These are phyloP conservation scores for Formicarius rufipectus DNA, from an alignment of 2,113 vertebrate species.

Conservation along the genomic window DNA sequence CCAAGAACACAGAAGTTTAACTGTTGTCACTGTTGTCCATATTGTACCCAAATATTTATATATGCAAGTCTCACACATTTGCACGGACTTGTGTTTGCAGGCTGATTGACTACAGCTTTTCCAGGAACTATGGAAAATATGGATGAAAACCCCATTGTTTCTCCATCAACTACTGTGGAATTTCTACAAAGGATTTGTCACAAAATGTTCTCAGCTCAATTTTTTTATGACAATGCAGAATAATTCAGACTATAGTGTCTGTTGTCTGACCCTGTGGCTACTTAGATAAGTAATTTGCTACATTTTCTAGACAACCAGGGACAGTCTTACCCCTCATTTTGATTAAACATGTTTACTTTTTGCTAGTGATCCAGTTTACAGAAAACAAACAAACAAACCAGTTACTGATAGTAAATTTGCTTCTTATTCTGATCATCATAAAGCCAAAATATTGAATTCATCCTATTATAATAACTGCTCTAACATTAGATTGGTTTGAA, in stretches of 20 bases:
- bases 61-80: not conserved
- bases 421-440: slow-evolving; percentile 3
- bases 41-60: not conserved
- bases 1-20: not conserved
- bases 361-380: not conserved
- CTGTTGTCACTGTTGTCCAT: not conserved
- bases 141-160: not conserved
- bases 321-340: not conserved
- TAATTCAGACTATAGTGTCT: not conserved
- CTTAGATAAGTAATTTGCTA: not conserved
- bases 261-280: not conserved
- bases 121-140: not conserved
- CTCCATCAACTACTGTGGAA: not conserved
- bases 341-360: slow-evolving; percentile 16
- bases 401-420: not conserved
- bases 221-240: not conserved
- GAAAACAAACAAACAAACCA: not conserved
- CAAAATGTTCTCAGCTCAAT: not conserved
- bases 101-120: not conserved
- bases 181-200: not conserved
- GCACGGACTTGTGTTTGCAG: not conserved
- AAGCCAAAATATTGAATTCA: slow-evolving; percentile 60
- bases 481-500: slow-evolving; percentile 40
- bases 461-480: slow-evolving; percentile 25
- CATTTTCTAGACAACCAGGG: not conserved